Evolutionary conservation across 2,113 vertebrate species (phyloP), one percentile per base, ranked within the genome.

Genomic region (Bujurquina vittata): DNA sequence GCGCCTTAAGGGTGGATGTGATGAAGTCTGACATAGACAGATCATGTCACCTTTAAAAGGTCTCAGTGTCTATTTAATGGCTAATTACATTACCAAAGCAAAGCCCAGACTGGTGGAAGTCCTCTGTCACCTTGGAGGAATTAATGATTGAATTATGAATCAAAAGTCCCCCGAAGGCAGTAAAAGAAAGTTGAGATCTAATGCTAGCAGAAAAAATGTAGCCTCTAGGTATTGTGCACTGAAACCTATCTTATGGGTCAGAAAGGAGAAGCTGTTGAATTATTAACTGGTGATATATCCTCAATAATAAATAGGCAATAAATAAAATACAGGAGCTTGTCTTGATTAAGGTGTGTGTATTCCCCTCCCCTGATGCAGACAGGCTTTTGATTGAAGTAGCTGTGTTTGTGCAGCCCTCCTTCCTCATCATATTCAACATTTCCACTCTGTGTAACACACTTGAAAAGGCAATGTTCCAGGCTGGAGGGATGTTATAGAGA

Each of bases 241-340:
- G 79, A 94, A 83, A 93, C 85, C 90, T 75, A 90, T 87, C 88
- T 88, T 88, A 92, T 5, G 74, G 87, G 86, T 91, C 90, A 91
- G 91, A 94, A 89, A 94, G 82, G 60, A 93, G 85, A 73, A 83
- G 72, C 91, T 79, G 23, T 58, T 94, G 81, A 93, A 95, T 92
- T 87, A 94, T 95, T 94, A 69, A 94, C 84, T 61, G 78, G 78
- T 82, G 85, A 91, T 92, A 94, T 92, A 91, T 87, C 80, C 92
- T 94, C 92, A 94, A 95, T 95, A 95, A 94, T 94, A 93, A 95
- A 95, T 93, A 84, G 75, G 81, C 61, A 75, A 88, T 95, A 89
- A 94, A 95, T 94, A 93, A 94, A 94, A 94, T 85, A 94, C 93
- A 88, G 84, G 90, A 93, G 88, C 92, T 93, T 94, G 89, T 93